These are phyloP conservation scores for Euwallacea fornicatus DNA, from an alignment of 1,140 invertebrate species.

Conservation along the genomic window DNA sequence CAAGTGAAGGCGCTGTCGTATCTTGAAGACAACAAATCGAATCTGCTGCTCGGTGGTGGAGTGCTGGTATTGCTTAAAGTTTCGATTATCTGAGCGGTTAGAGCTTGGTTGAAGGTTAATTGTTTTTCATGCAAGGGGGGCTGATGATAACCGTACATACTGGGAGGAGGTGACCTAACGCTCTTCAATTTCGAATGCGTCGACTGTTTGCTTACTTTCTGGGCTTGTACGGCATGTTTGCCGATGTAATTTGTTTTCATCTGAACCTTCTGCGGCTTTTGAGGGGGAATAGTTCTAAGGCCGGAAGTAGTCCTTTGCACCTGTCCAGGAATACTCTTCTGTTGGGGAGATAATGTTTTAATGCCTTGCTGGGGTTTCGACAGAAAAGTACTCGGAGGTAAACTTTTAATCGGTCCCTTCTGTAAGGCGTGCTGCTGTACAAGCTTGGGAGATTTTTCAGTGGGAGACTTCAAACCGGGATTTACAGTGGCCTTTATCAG, in stretches of 20 bases:
- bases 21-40: constrained; percentile 41
- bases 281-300: constrained; percentile 50
- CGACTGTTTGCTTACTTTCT: constrained; percentile 43
- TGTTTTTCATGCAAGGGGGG: constrained; percentile 40
- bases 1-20: constrained; percentile 44
- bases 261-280: constrained; percentile 44
- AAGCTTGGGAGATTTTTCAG: constrained; percentile 31
- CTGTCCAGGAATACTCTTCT: constrained; percentile 42
- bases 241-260: constrained; percentile 52
- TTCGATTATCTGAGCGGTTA: constrained; percentile 53
- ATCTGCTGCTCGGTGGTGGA: constrained; percentile 32
- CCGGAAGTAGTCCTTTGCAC: constrained; percentile 47
- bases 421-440: constrained; percentile 45
- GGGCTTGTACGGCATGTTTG: constrained; percentile 53
- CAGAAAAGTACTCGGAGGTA: constrained; percentile 43
- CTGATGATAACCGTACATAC: constrained; percentile 27
- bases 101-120: constrained; percentile 50
- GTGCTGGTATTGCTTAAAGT: constrained; percentile 45
- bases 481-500: constrained; percentile 28
- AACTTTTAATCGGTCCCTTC: constrained; percentile 47
- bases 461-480: constrained; percentile 23
- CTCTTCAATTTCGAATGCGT: constrained; percentile 36
- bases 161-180: constrained; percentile 12
- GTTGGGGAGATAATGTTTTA: constrained; percentile 48
- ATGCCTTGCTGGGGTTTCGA: constrained; percentile 42